Percentiles rank a stretch among this genome's conserved stretches.
Conservation (phyloP, 2,797 vertebrate genomes). For the Pipistrellus kuhlii region DNA sequence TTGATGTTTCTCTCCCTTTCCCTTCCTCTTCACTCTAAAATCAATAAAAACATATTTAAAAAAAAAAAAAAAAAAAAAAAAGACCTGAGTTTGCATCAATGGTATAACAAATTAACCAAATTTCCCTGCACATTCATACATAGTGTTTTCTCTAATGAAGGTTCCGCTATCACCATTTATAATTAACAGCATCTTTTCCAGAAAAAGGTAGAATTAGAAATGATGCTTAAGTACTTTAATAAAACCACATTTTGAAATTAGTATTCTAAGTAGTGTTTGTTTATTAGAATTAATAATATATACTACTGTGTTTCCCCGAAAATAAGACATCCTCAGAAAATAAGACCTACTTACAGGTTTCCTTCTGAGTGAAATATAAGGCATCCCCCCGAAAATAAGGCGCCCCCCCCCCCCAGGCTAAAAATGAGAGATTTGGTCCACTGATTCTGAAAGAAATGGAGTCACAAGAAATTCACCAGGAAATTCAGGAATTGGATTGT, state of each 20-base stretch:
- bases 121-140: background rate
- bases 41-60: background rate
- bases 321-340: too few relatives aligned
- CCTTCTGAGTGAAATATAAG: too few relatives aligned
- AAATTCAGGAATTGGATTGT: too few relatives aligned
- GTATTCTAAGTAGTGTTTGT: conserved; percentile 11
- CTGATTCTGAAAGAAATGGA: too few relatives aligned
- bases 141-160: conserved; percentile 21
- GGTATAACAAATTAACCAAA: conserved; percentile 10
- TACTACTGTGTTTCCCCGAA: too few relatives aligned
- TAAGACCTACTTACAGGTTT: too few relatives aligned
- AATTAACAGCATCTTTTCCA: conserved; percentile 30
- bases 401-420: too few relatives aligned
- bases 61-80: background rate
- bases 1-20: background rate
- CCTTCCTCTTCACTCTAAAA: background rate
- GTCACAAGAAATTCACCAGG: too few relatives aligned
- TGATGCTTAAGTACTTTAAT: conserved; percentile 33
- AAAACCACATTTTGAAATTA: conserved; percentile 66
- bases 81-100: background rate
- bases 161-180: conserved; percentile 24
- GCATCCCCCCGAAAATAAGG: too few relatives aligned
- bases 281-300: conserved; percentile 52
- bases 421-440: too few relatives aligned
- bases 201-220: conserved; percentile 51